These are phyloP conservation scores for Cyphomyrmex costatus DNA, from an alignment of 1,140 invertebrate genomes.

Conservation along the genomic window DNA sequence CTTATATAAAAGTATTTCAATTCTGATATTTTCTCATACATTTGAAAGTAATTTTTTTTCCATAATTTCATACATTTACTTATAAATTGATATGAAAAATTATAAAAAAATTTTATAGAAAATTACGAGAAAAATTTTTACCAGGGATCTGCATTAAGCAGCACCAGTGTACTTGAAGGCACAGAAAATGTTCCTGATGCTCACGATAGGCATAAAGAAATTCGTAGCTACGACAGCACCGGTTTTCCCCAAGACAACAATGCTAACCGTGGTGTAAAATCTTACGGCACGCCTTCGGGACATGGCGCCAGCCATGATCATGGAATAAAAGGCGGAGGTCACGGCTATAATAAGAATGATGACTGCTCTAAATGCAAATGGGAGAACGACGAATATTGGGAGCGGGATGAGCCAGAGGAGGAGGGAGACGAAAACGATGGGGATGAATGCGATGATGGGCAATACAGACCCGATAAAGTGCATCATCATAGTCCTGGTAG, in stretches of 20 bases:
- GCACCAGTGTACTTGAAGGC: neutral
- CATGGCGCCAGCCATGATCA: neutral
- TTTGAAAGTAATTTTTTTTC: no score
- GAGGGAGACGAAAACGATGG: constrained; percentile 49
- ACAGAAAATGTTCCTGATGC: neutral
- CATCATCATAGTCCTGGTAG: neutral
- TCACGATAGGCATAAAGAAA: constrained; percentile 61
- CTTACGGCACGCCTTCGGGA: constrained; percentile 14
- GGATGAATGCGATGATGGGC: constrained; percentile 66
- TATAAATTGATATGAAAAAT: no score
- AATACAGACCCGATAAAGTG: constrained; percentile 51
- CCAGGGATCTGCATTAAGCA: constrained; percentile 10
- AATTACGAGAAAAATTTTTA: no score
- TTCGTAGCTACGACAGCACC: constrained; percentile 63
- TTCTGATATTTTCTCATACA: no score
- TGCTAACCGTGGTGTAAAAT: constrained; percentile 11
- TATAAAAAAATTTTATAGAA: no score
- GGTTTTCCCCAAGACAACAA: neutral
- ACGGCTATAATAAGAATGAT: constrained; percentile 1
- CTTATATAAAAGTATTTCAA: no score
- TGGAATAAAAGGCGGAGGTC: constrained; percentile 19
- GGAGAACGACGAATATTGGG: constrained; percentile 71
- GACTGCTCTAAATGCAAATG: constrained; percentile 68
- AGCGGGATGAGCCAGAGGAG: constrained; percentile 60
- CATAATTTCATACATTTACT: no score